Conservation (phyloP, 2,113 vertebrate species). For the Theristicus caerulescens region DNA sequence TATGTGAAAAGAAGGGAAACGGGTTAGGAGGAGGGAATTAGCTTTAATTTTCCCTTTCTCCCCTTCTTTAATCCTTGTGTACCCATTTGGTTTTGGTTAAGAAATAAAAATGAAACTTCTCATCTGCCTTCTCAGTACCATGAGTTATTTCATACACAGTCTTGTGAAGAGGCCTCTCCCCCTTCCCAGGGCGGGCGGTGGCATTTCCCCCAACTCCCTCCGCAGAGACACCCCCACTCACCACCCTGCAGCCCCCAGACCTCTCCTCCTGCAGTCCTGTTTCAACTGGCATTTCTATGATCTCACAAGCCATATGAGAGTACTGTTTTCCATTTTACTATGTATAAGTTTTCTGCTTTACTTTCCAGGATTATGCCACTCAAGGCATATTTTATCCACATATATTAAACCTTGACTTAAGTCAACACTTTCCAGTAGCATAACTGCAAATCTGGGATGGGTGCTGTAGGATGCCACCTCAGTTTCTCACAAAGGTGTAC, state of each 20-base stretch:
- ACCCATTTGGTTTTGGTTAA: neutral
- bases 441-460: neutral
- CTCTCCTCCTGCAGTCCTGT: neutral
- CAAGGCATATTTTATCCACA: neutral
- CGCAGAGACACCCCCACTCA: neutral
- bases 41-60: neutral
- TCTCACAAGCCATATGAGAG: neutral
- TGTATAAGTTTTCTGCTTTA: neutral
- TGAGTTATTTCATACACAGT: neutral
- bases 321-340: neutral
- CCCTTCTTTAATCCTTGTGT: neutral
- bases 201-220: neutral
- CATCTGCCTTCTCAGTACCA: neutral
- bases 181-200: neutral
- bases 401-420: neutral
- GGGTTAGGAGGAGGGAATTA: neutral
- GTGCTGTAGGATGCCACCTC: neutral
- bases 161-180: neutral
- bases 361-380: neutral
- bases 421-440: neutral
- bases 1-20: conserved; percentile 6
- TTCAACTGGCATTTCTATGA: neutral
- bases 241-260: neutral
- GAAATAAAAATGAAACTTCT: neutral
- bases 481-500: neutral